These are phyloP conservation scores for Wasmannia auropunctata DNA, from an alignment of 1,140 invertebrate species.

Conservation along the genomic window DNA sequence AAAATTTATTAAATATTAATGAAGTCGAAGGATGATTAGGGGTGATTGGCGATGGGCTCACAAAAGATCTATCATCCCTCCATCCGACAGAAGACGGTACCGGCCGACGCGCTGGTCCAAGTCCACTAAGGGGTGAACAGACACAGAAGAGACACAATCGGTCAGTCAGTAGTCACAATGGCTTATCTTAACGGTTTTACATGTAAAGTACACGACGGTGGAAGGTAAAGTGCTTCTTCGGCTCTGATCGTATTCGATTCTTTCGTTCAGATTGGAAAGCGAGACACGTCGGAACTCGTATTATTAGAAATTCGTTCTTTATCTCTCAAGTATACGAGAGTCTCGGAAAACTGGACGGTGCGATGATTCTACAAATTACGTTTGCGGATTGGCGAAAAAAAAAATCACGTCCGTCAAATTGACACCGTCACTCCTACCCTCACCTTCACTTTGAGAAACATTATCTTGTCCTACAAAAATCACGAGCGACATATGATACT, in stretches of 20 bases:
- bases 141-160: conserved; percentile 81
- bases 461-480: conserved; percentile 28
- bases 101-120: conserved; percentile 85
- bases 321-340: background rate
- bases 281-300: background rate
- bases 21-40: conserved; percentile 77
- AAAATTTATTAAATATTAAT: conserved; percentile 61
- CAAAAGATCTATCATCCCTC: conserved; percentile 85
- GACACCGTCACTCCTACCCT: conserved; percentile 40
- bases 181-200: conserved; percentile 30
- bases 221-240: conserved; percentile 38
- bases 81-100: conserved; percentile 86
- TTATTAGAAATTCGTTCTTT: background rate
- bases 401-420: background rate
- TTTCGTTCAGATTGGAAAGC: background rate
- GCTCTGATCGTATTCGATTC: background rate
- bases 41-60: conserved; percentile 82
- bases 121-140: conserved; percentile 84
- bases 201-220: conserved; percentile 42
- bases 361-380: conserved; percentile 21
- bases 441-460: conserved; percentile 39
- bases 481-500: conserved; percentile 1
- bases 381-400: background rate
- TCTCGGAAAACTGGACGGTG: background rate
- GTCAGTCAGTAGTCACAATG: conserved; percentile 70